Evolutionary conservation across 2,797 vertebrate species (phyloP), one percentile per base, ranked within the genome.

Genomic region (Alcedo atthis): DNA sequence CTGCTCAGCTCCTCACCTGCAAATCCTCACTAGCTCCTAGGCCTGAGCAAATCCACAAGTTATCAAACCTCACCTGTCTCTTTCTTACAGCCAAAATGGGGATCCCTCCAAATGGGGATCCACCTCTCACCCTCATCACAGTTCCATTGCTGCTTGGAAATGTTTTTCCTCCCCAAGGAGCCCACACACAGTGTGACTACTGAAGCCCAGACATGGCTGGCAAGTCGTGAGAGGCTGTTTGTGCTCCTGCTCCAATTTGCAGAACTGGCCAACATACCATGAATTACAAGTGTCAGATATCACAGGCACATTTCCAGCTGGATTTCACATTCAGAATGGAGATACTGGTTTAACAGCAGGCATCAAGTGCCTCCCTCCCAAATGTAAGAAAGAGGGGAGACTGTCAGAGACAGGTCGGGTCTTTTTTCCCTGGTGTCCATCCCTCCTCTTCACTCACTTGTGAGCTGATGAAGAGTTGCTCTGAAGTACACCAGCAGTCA

Each of bases 271-370:
- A 81, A 87, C 70, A 48, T 54, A 91, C 89, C 67, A 0, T 73
- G 90, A 95, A 90, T 83, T 94, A 68, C 24, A 2, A 87, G 95
- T 95, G 67, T 95, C 95, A 94, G 79, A 87, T 95, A 94, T 94
- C 95, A 95, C 84, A 96, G 85, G 85, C 85, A 85, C 83, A 94
- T 92, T 70, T 89, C 88, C 94, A 95, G 89, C 73, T 95, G 93
- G 81, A 89, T 94, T 89, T 87, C 76, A 84, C 77, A 93, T 96
- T 93, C 95, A 85, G 70, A 63, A 26, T 46, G 45, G 55, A 83
- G 28, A 37, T 87, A 83, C 17, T 82, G 35, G 66, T 89, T 83
- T 80, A 83, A 91, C 84, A 94, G 91, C 70, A 0, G 0, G 59
- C 73, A 92, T 51, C 86, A 92, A 94, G 76, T 85, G 55, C 81